Conservation (phyloP, 2,888 invertebrate genomes). For the Acronicta leporina region DNA sequence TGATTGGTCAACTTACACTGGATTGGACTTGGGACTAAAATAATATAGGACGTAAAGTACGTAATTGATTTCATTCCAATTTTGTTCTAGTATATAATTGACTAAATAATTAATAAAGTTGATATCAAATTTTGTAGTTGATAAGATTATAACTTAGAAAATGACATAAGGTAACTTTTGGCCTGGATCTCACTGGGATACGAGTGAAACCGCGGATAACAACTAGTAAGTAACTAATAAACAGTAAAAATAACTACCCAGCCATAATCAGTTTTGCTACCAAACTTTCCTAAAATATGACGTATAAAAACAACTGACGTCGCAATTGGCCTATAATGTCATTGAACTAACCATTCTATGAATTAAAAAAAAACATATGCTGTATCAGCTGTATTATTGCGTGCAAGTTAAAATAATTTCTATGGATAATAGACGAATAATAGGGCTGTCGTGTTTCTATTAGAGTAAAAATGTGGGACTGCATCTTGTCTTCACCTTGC, state of each 20-base stretch:
- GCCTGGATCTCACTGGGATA: no score
- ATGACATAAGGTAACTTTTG: no score
- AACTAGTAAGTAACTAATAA: no score
- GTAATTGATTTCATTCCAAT: slow-evolving; percentile 51
- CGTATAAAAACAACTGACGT: no score
- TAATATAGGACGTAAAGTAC: slow-evolving; percentile 64
- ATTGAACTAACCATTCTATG: slow-evolving; percentile 6
- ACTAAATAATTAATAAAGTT: no score
- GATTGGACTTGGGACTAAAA: slow-evolving; percentile 71
- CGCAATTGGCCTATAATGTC: no score
- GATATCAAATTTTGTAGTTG: no score
- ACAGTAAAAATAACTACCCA: no score
- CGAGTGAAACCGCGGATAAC: no score
- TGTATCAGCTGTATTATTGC: slow-evolving; percentile 30
- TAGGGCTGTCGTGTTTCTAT: slow-evolving; percentile 17
- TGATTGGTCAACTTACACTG: slow-evolving; percentile 76
- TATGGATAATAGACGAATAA: slow-evolving; percentile 15
- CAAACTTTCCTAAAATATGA: no score
- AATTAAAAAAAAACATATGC: slow-evolving; percentile 9
- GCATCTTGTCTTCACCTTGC: slow-evolving; percentile 23
- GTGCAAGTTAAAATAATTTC: slow-evolving; percentile 17
- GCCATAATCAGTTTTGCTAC: no score
- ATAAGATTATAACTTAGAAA: no score
- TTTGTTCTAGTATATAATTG: slow-evolving; percentile 6
- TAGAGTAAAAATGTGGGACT: slow-evolving; percentile 22